phyloP scores from a whole-genome alignment of 2,113 vertebrate species.

The Thamnaconus septentrionalis region DNA sequence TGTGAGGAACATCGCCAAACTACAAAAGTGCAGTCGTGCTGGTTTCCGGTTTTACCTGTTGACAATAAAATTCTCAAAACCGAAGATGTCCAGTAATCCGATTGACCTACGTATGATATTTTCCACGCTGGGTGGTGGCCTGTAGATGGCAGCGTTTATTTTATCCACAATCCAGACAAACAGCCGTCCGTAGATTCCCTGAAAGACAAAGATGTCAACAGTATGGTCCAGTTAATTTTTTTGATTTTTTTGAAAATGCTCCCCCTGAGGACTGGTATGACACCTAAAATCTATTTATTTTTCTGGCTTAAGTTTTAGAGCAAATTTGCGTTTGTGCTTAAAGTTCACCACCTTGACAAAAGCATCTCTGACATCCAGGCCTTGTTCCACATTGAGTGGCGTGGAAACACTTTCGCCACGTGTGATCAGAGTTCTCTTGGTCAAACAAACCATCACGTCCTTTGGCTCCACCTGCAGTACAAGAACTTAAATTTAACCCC shows the following conservation, averaged over 20 bases:
- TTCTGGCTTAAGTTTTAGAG: background rate
- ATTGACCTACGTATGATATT: slow-evolving; percentile 84
- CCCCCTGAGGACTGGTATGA: no score
- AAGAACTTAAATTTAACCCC: background rate
- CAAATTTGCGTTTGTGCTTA: background rate
- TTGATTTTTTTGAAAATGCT: no score
- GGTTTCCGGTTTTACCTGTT: slow-evolving; percentile 82
- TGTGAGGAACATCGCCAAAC: background rate
- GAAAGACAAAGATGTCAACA: slow-evolving; percentile 8
- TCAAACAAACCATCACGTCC: slow-evolving; percentile 84
- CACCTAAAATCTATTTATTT: no score
- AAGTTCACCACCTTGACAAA: slow-evolving; percentile 88
- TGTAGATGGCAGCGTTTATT: slow-evolving; percentile 94
- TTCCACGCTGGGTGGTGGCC: slow-evolving; percentile 85
- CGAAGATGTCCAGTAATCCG: slow-evolving; percentile 95
- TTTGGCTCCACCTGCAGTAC: slow-evolving; percentile 80
- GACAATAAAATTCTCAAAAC: slow-evolving; percentile 95
- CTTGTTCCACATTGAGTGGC: slow-evolving; percentile 91
- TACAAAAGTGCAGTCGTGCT: no score
- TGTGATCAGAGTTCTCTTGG: slow-evolving; percentile 93
- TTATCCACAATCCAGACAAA: slow-evolving; percentile 99
- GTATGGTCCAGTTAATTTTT: no score
- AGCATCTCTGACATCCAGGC: slow-evolving; percentile 90
- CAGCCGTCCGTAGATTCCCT: slow-evolving; percentile 96
- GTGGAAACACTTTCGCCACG: slow-evolving; percentile 93